These are phyloP conservation scores for Drosophila tsacasi DNA, from an alignment of 1,140 invertebrate genomes.

Conservation along the genomic window DNA sequence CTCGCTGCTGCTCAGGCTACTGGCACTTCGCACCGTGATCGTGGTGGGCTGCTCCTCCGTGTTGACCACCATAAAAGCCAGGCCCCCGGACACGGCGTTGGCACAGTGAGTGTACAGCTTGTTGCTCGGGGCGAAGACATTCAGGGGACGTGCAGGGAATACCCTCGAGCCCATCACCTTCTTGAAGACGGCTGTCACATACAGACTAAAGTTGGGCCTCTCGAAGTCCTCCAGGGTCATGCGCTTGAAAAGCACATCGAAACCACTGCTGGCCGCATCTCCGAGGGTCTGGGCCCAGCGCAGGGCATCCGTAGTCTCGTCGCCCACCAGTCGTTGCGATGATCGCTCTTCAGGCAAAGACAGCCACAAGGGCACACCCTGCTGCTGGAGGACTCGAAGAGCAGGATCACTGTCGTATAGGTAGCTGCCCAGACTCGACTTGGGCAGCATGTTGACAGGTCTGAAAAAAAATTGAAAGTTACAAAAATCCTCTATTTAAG, in stretches of 20 bases:
- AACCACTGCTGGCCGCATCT: slow-evolving; percentile 79
- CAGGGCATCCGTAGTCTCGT: slow-evolving; percentile 68
- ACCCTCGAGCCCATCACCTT: slow-evolving; percentile 82
- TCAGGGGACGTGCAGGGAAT: slow-evolving; percentile 71
- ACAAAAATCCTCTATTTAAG: no score
- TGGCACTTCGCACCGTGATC: slow-evolving; percentile 65
- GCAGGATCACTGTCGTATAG: slow-evolving; percentile 76
- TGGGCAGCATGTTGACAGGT: slow-evolving; percentile 65
- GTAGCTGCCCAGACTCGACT: slow-evolving; percentile 64
- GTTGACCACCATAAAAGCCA: slow-evolving; percentile 82
- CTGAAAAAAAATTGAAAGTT: slow-evolving; percentile 5
- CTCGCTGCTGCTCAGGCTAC: slow-evolving; percentile 62
- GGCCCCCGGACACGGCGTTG: slow-evolving; percentile 71
- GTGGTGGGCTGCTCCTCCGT: slow-evolving; percentile 65
- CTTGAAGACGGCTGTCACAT: slow-evolving; percentile 75
- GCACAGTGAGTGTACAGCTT: slow-evolving; percentile 82
- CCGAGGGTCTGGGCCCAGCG: slow-evolving; percentile 82
- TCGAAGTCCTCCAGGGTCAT: slow-evolving; percentile 66
- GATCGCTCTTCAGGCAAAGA: slow-evolving; percentile 62
- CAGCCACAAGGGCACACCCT: slow-evolving; percentile 75
- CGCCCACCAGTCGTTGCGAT: slow-evolving; percentile 40
- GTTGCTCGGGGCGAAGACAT: slow-evolving; percentile 62
- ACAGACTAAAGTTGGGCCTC: slow-evolving; percentile 68
- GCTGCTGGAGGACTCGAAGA: slow-evolving; percentile 53
- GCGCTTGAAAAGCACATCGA: slow-evolving; percentile 76